Evolutionary conservation across 2,113 vertebrate genomes (phyloP).

Genomic region (Taurulus bubalis): DNA sequence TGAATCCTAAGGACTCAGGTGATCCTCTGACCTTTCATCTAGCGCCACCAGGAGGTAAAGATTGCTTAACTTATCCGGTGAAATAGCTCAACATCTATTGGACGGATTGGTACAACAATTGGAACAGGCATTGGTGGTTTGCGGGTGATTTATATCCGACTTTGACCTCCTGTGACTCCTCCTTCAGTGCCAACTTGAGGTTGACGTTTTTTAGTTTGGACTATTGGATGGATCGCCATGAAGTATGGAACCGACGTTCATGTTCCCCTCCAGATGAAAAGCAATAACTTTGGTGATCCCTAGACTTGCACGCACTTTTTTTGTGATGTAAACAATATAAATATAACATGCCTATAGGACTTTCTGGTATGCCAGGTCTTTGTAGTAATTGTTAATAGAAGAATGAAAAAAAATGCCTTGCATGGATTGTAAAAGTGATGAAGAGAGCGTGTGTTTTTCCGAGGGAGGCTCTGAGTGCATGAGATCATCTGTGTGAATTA

Average conservation of each 20-base stretch:
- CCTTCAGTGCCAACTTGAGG: neutral
- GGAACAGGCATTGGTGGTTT: neutral
- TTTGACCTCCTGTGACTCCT: neutral
- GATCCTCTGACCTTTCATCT: neutral
- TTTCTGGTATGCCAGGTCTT: neutral
- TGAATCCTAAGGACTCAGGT: neutral
- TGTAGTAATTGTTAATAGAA: too few relatives aligned
- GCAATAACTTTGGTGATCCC: too few relatives aligned
- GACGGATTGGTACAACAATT: neutral
- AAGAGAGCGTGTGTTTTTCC: slow-evolving; percentile 6
- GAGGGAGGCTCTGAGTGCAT: neutral
- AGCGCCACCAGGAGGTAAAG: neutral
- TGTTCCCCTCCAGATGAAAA: too few relatives aligned
- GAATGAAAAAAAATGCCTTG: too few relatives aligned
- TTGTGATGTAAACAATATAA: too few relatives aligned
- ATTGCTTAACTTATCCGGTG: neutral
- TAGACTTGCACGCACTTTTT: too few relatives aligned
- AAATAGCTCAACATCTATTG: neutral
- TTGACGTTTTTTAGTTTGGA: too few relatives aligned
- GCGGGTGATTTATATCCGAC: neutral
- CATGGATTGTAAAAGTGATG: neutral
- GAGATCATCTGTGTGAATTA: slow-evolving; percentile 34
- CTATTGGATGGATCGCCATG: too few relatives aligned
- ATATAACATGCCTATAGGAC: neutral
- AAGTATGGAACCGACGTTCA: too few relatives aligned